A percentile compares a stretch with the other conserved stretches of the same genome.
Conservation (phyloP, 2,888 invertebrate genomes). For the Hirudinaria manillensis region DNA sequence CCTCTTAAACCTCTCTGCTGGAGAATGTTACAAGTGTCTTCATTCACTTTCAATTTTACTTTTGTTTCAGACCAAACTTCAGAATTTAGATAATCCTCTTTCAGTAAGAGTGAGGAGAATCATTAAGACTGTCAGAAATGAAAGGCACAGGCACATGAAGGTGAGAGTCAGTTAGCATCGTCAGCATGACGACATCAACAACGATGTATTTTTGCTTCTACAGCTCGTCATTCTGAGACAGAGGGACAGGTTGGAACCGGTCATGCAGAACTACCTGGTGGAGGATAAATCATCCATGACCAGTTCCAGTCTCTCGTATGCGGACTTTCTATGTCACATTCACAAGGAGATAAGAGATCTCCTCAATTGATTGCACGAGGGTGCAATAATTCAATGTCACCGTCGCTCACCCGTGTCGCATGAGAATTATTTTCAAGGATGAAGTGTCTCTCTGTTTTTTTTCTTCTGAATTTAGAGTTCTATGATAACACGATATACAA, state of each 20-base stretch:
- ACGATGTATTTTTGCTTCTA: background rate
- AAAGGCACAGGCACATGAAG: slow-evolving; percentile 76
- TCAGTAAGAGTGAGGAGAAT: slow-evolving; percentile 69
- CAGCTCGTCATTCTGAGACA: slow-evolving; percentile 71
- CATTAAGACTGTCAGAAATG: slow-evolving; percentile 66
- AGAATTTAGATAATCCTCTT: slow-evolving; percentile 69
- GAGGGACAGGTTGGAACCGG: slow-evolving; percentile 86
- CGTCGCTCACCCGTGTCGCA: too few species aligned
- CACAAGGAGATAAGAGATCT: slow-evolving; percentile 86
- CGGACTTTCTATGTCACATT: slow-evolving; percentile 96
- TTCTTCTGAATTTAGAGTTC: too few species aligned
- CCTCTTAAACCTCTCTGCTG: too few species aligned
- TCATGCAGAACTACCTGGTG: slow-evolving; percentile 88
- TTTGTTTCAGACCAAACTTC: slow-evolving; percentile 63
- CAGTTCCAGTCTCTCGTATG: slow-evolving; percentile 78
- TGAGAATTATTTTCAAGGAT: too few species aligned
- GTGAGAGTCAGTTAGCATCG: slow-evolving; percentile 55
- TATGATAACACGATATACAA: too few species aligned
- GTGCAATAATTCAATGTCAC: too few species aligned
- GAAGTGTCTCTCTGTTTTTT: too few species aligned
- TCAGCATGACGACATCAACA: too few species aligned
- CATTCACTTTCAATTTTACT: too few species aligned
- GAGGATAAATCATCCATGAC: slow-evolving; percentile 69
- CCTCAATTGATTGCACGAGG: slow-evolving; percentile 9
- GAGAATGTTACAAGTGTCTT: too few species aligned